Evolutionary conservation across 1,140 invertebrate genomes (phyloP).

Genomic region (Sycophaga agraensis): DNA sequence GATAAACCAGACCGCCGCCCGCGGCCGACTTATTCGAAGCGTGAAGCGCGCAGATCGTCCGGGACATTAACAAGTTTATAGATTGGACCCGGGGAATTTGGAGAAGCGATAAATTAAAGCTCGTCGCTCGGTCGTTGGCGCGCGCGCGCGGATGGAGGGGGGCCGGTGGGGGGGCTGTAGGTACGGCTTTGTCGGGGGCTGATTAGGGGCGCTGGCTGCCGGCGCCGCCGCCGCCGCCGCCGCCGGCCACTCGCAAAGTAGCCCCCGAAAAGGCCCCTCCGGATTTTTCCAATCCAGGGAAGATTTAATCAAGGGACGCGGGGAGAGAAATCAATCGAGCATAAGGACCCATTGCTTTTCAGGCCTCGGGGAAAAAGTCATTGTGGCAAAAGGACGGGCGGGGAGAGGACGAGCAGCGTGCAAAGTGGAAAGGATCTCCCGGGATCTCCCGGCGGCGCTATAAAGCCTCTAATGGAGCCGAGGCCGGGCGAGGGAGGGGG

Average conservation of each 20-base stretch:
- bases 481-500: background rate
- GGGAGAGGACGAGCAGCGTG: background rate
- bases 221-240: too few relatives aligned
- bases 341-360: conserved; percentile 25
- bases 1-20: too few relatives aligned
- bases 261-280: conserved; percentile 2
- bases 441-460: background rate
- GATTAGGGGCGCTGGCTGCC: conserved; percentile 23
- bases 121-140: background rate
- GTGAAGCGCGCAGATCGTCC: too few relatives aligned
- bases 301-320: conserved; percentile 30
- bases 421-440: conserved; percentile 19
- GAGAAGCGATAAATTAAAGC: conserved; percentile 7
- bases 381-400: conserved; percentile 16
- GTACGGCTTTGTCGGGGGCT: conserved; percentile 8
- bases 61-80: too few relatives aligned
- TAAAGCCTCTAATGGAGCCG: conserved; percentile 4
- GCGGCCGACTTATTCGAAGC: too few relatives aligned
- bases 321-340: conserved; percentile 31
- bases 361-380: conserved; percentile 23
- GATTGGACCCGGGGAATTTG: background rate
- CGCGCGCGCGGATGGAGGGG: background rate
- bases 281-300: conserved; percentile 25
- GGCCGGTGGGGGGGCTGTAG: background rate
- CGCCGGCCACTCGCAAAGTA: conserved; percentile 26